Conservation (phyloP, 2,797 vertebrate genomes). For the Syndactyla subalaris region DNA sequence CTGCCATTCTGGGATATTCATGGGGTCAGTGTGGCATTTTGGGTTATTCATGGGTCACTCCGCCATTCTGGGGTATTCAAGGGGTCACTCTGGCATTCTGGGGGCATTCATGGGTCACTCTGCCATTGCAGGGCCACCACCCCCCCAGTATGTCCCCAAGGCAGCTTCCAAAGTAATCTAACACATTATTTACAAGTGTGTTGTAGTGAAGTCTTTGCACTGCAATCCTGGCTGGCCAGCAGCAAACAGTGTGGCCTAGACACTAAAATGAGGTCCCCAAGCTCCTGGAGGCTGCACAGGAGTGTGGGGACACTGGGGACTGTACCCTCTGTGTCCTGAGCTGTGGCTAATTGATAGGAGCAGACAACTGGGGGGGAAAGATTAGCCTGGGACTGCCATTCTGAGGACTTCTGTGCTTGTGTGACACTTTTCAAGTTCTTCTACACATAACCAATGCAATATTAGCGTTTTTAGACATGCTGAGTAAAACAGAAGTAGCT, state of each 20-base stretch:
- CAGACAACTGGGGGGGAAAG: accelerated
- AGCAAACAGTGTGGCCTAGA: accelerated
- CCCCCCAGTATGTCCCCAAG: no score
- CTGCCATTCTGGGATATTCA: background rate
- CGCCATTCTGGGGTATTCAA: background rate
- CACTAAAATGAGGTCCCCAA: background rate
- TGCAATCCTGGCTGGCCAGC: background rate
- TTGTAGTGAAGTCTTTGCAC: background rate
- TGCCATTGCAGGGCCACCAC: no score
- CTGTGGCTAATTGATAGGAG: background rate
- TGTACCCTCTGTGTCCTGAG: background rate
- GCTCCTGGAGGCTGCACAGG: background rate
- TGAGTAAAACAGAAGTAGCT: background rate
- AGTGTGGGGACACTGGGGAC: background rate
- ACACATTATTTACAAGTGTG: background rate
- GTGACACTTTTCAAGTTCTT: background rate
- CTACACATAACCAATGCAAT: background rate
- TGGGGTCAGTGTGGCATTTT: background rate
- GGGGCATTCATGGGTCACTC: background rate
- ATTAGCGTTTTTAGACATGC: background rate
- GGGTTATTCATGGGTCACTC: no score
- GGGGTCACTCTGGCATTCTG: background rate
- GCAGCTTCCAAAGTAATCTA: background rate
- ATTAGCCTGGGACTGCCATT: background rate
- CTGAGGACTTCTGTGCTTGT: background rate